Percentiles rank a stretch among this genome's conserved stretches.
phyloP scores from a whole-genome alignment of 2,888 invertebrate species.

The Tribolium freemani region DNA sequence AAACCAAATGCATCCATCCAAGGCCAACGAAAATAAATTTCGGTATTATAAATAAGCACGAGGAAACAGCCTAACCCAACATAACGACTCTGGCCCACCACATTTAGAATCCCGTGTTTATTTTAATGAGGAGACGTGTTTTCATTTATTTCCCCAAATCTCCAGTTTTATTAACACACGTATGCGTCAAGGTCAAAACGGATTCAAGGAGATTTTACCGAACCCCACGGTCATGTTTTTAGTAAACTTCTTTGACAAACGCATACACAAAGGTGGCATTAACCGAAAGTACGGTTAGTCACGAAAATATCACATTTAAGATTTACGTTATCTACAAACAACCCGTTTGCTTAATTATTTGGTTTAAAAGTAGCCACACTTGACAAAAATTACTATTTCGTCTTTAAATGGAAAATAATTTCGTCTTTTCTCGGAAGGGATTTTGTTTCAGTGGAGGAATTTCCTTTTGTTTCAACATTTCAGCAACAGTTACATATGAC shows the following conservation, averaged over 20 bases:
- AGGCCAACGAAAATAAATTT: conserved; percentile 52
- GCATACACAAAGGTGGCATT: background rate
- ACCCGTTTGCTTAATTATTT: background rate
- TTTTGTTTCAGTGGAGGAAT: no score
- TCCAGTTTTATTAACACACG: conserved; percentile 53
- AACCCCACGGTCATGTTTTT: background rate
- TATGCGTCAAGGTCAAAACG: conserved; percentile 29
- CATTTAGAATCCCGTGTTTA: conserved; percentile 57
- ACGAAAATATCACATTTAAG: background rate
- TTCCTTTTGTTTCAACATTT: background rate
- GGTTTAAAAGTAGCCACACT: background rate
- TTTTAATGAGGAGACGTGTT: conserved; percentile 62
- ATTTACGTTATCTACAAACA: background rate
- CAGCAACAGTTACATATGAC: background rate
- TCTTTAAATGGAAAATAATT: no score
- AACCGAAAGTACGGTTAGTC: background rate
- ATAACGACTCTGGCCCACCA: conserved; percentile 57
- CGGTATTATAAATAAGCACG: conserved; percentile 53
- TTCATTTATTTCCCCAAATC: conserved; percentile 61
- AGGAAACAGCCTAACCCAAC: conserved; percentile 57
- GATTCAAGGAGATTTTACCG: background rate
- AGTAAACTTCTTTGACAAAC: background rate
- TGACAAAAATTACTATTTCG: background rate
- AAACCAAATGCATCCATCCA: conserved; percentile 35
- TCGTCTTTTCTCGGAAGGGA: no score